Evolutionary conservation across 2,113 vertebrate genomes (phyloP).

Genomic region (Nesogale talazaci): DNA sequence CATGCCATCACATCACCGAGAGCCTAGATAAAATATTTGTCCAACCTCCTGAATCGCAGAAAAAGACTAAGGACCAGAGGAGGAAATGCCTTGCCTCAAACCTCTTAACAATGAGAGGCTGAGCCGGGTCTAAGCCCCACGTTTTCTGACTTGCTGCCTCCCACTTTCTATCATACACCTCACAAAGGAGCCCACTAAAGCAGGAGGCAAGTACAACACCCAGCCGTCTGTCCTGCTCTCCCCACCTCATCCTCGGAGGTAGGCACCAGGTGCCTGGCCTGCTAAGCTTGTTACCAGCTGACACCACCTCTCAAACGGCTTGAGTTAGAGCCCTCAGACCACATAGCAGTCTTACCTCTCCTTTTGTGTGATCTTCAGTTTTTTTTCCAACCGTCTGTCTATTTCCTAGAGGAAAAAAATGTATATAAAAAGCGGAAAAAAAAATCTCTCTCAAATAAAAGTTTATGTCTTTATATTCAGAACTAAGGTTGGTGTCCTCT

Average conservation of each 20-base stretch:
- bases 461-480: slow-evolving; percentile 61
- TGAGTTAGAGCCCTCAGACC: slow-evolving; percentile 7
- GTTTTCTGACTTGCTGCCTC: neutral
- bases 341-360: slow-evolving; percentile 90
- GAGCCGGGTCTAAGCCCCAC: slow-evolving; percentile 8
- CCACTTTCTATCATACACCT: neutral
- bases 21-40: slow-evolving; percentile 14
- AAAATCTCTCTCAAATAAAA: slow-evolving; percentile 80
- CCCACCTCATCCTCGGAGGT: neutral
- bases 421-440: slow-evolving; percentile 83
- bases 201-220: neutral
- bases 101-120: neutral
- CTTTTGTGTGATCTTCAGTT: slow-evolving; percentile 95
- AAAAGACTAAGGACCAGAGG: neutral
- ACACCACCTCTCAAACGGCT: slow-evolving; percentile 5
- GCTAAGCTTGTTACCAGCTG: slow-evolving; percentile 46
- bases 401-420: slow-evolving; percentile 91
- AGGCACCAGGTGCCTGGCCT: slow-evolving; percentile 41
- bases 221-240: neutral
- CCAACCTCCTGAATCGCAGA: neutral
- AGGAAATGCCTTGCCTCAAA: neutral
- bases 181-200: neutral
- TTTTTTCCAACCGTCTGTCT: slow-evolving; percentile 97
- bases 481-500: slow-evolving; percentile 63
- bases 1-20: neutral